A percentile compares a stretch with the other conserved stretches of the same genome.
Evolutionary conservation across 53 echinoderm and acorn worm species (phyloP).

Genomic region (Stichopus horrens): DNA sequence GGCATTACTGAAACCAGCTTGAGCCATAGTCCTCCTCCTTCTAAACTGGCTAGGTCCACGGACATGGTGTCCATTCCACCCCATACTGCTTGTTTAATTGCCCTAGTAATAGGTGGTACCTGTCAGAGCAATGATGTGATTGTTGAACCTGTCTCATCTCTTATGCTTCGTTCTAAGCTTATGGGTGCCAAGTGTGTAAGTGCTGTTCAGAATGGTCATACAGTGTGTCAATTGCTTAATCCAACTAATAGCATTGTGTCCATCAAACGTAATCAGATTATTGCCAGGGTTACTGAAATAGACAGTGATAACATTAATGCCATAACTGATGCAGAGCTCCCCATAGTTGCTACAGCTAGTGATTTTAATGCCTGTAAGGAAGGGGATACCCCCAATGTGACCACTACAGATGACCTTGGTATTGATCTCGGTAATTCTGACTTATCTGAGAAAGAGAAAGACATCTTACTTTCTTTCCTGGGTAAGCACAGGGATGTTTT

Average conservation of each 20-base stretch:
- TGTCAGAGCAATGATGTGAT: neutral
- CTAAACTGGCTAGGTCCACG: neutral
- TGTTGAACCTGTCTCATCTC: conserved; percentile 12
- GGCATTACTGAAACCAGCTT: conserved; percentile 3
- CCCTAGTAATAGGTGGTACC: neutral
- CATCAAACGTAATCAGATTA: neutral
- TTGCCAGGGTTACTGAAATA: conserved; percentile 35
- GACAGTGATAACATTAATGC: neutral
- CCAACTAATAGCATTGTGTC: conserved; percentile 27
- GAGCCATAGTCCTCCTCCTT: neutral
- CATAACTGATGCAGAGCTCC: neutral
- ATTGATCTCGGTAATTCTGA: conserved; percentile 40
- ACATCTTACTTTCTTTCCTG: conserved; percentile 9
- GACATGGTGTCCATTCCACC: conserved; percentile 14
- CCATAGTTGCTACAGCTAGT: neutral
- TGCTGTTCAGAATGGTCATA: neutral
- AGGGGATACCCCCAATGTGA: neutral
- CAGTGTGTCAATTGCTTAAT: conserved; percentile 29
- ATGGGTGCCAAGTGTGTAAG: conserved; percentile 42
- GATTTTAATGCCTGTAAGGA: neutral
- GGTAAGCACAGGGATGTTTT: conserved; percentile 45
- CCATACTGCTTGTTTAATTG: conserved; percentile 13
- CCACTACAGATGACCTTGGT: neutral
- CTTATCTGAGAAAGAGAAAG: neutral
- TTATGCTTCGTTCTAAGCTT: neutral